Evolutionary conservation across 2,113 vertebrate genomes (phyloP), one percentile per base, ranked within the genome.

Genomic region (Nanorana parkeri): DNA sequence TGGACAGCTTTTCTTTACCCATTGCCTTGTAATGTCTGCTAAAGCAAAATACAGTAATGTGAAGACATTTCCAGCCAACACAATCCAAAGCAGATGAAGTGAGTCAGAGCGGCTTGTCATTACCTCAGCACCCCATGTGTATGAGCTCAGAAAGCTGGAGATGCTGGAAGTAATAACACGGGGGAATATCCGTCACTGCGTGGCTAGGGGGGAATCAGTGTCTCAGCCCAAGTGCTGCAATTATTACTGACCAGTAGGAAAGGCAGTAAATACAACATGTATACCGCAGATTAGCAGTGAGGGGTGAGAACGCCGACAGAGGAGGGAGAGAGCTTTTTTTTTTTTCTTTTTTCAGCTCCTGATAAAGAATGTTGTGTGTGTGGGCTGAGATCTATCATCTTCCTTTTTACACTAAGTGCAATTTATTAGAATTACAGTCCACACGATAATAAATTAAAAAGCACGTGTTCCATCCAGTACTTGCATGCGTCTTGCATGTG

Each of bases 331-430:
- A 1, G 1, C 51, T 47, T 69, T 69, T 47, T 17, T 54, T 13
- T 69, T 11, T 47, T 47, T 47, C 2, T 13, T 47, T 13, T 47
- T 47, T 47, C 19, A 16, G 69, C 23, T 73, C 8, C 51, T 55
- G 51, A 73, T 56, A 52, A 73, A 73, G 68, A 73, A 72, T 55
- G 47, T 24, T 54, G 23, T 73, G 68, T 69, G 68, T 71, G 69
- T 73, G 69, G 69, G 69, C 69, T 73, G 69, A 73, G 69, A 55
- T 73, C 69, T 73, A 19, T 56, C 69, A 73, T 55, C 41, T 72
- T 72, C 41, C 51, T 20, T 54, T 51, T 72, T 52, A 55, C 68
- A 55, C 21, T 54, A 71, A 54, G 24, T 72, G 23, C 51, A 72
- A 72, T 47, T 47, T 47, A 47, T 47, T 13, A 15, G 41, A 47